Base-by-base conservation (phyloP, 2,113 vertebrate genomes). In the Bungarus multicinctus region DNA sequence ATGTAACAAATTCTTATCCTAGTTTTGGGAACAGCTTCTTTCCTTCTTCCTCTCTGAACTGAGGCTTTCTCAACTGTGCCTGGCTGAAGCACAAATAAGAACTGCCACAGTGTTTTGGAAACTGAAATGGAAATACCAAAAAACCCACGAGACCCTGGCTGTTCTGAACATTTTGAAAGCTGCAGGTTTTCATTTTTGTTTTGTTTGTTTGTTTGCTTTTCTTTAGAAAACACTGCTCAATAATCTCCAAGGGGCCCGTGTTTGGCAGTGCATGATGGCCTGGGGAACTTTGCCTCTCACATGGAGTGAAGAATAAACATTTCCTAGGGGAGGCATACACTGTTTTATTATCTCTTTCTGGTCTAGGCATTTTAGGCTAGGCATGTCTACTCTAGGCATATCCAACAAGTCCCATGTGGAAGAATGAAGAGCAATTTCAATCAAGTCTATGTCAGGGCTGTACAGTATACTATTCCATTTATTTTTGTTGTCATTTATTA, bases 101-200 rank as follows among this genome's bases (percentile, higher is more conserved):
- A 20, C 8, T 88, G 3, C 45, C 39, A 89, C 53, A 89, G 64
- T 22, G 50, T 87, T 93, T 88, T 74, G 90, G 89, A 88, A 27
- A 39, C 9, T 12, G 20, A 22, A 93, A 50, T 2, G 39, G 85
- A 92, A 81, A 91, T 89, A 81, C 89, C 94, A 93, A 3, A 81
- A 90, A 81, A 39, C 90, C 53, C 27, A 27, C 69, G 0, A 27
- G 4, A 55, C 54, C 89, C 0, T 54, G 7, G 4, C 89, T 93
- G 93, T 54, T 54, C 4, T 12, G 57, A 54, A 53, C 14, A 57
- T 85, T 11, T n/a, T 87, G 34, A 88, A 88, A 88, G 53, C 90
- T 90, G 88, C 55, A 90, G 34, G 5, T 91, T 91, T 89, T 94
- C 43, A 14, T 91, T 91, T 91, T 93, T 23, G 34, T 89, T 43